Conservation (phyloP, 2,113 vertebrate species). For the Callipepla squamata region DNA sequence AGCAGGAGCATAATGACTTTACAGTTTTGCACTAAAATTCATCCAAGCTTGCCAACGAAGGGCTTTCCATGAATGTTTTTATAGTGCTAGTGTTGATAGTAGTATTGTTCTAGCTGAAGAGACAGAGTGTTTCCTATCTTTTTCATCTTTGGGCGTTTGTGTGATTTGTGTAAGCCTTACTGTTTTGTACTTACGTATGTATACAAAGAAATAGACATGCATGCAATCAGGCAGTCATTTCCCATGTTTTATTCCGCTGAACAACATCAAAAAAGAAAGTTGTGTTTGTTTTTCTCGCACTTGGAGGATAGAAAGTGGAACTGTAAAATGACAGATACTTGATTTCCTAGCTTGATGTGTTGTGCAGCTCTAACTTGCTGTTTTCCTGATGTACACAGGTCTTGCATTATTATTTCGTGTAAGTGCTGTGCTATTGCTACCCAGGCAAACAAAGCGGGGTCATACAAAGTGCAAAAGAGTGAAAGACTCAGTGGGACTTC, state of each 20-base stretch:
- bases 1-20: neutral
- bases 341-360: neutral
- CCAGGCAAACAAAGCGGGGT: neutral
- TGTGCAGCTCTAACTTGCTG: neutral
- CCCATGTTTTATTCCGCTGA: neutral
- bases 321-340: neutral
- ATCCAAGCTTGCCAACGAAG: neutral
- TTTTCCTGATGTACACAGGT: neutral
- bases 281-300: neutral
- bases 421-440: neutral
- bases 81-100: accelerated
- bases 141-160: neutral
- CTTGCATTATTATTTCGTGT: neutral
- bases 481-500: neutral
- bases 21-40: neutral
- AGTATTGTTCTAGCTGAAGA: neutral
- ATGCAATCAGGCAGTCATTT: neutral
- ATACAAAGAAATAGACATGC: neutral
- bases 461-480: neutral
- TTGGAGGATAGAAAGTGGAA: neutral
- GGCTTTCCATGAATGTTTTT: neutral
- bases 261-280: neutral
- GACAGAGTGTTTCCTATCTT: neutral
- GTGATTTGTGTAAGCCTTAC: neutral
- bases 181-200: neutral